phyloP scores from a whole-genome alignment of 2,797 vertebrate species.

The Thripadectes ignobilis region DNA sequence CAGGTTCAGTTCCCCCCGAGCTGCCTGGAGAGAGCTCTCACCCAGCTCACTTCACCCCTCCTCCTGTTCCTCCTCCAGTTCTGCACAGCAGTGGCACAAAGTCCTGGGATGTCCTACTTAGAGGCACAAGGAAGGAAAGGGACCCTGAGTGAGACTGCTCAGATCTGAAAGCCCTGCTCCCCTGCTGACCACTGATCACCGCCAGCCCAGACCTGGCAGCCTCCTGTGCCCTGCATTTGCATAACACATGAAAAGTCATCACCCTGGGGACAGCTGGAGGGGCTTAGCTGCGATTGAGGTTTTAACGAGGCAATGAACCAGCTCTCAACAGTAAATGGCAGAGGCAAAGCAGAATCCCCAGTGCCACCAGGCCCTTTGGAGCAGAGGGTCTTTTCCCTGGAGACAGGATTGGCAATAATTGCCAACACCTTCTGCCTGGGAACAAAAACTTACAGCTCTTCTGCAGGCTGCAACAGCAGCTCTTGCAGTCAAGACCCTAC shows the following conservation, averaged over 20 bases:
- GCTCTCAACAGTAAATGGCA: not conserved
- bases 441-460: not conserved
- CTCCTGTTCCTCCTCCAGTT: not conserved
- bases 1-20: not conserved
- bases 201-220: not conserved
- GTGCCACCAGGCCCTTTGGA: not conserved
- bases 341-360: not conserved
- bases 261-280: not conserved
- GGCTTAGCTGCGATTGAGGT: not conserved
- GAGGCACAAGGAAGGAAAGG: not conserved
- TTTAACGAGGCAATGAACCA: not conserved
- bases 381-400: not conserved
- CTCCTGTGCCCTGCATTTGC: not conserved
- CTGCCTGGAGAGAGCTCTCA: not conserved
- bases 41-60: not conserved
- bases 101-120: not conserved
- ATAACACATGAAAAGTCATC: not conserved
- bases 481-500: not conserved
- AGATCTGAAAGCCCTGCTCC: not conserved
- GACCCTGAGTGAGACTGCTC: not conserved
- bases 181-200: rapidly evolving
- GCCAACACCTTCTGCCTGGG: not conserved
- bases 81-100: not conserved
- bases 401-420: not conserved
- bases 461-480: not conserved